Percentiles rank a stretch among this genome's conserved stretches.
These are phyloP conservation scores for Protosalanx chinensis DNA, from an alignment of 2,797 vertebrate species.

Conservation along the genomic window DNA sequence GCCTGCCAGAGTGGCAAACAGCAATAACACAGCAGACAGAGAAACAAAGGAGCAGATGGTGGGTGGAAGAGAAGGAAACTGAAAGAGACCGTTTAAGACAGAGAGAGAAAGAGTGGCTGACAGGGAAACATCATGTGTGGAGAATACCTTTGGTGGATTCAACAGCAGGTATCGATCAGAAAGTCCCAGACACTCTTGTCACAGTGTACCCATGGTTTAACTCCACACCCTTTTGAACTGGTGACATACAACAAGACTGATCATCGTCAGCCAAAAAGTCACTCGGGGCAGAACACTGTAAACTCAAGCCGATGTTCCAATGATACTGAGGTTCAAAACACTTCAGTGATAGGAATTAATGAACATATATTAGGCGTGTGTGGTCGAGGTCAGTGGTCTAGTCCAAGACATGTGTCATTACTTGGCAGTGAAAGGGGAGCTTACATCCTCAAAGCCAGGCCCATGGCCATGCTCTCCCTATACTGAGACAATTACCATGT, in stretches of 20 bases:
- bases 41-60: conserved; percentile 63
- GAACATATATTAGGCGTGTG: background rate
- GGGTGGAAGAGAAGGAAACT: conserved; percentile 53
- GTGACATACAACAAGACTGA: background rate
- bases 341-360: background rate
- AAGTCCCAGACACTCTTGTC: background rate
- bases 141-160: background rate
- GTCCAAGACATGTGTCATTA: conserved; percentile 68
- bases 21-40: conserved; percentile 40
- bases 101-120: conserved; percentile 35
- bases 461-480: conserved; percentile 62
- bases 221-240: background rate
- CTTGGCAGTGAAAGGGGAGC: conserved; percentile 68
- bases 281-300: background rate
- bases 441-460: conserved; percentile 67
- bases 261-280: background rate
- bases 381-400: conserved; percentile 46
- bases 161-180: background rate
- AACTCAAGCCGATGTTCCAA: background rate
- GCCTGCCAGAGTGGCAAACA: conserved; percentile 16
- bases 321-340: background rate
- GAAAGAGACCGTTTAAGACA: conserved; percentile 51
- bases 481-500: conserved; percentile 62
- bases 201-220: background rate
- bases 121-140: conserved; percentile 19